Base-by-base conservation (phyloP, 2,888 invertebrate species). In the Chloromyia formosa region DNA sequence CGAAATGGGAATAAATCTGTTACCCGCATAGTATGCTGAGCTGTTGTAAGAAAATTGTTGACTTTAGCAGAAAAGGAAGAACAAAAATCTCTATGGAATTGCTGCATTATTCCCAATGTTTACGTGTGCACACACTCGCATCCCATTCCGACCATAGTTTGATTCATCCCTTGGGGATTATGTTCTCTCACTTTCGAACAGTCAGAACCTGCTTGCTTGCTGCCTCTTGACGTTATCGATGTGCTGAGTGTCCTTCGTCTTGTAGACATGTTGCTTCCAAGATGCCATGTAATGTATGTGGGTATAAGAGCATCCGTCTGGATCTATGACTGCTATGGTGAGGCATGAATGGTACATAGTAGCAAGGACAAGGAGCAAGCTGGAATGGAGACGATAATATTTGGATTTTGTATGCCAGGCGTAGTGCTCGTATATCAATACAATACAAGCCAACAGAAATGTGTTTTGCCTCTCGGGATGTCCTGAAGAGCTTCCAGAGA, bases 1-100 rank as follows among this genome's bases (percentile, higher is more conserved):
- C 49, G n/a, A 22, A 45, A 53, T 49, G 14, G 1, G 66, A 49
- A 66, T 66, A 66, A 66, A 66, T 66, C 68, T 22, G 62, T 62
- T 62, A 7, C 62, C 40, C 20, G 16, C 16, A 49, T 49, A 49
- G 5, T n/a, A 49, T 49, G n/a, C 56, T 18, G 18, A 4, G 56
- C 56, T 22, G 18, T 56, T 22, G 22, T 56, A 18, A 22, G 22
- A 56, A 35, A 56, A 56, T 22, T 56, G 56, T 56, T 56, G 14
- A 56, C 56, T 56, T 20, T 56, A 22, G 56, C 56, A 56, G 18
- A 56, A 56, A 56, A 10, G 14, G n/a, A 16, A n/a, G n/a, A 16
- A 53, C 53, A 53, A 16, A 56, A 56, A 56, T 56, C 22, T 18
- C 56, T 18, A 18, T 4, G 56, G 20, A 49, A 49, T 49, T 49